Evolutionary conservation across 1,140 invertebrate species (phyloP).

Genomic region (Chrysomallon squamiferum): DNA sequence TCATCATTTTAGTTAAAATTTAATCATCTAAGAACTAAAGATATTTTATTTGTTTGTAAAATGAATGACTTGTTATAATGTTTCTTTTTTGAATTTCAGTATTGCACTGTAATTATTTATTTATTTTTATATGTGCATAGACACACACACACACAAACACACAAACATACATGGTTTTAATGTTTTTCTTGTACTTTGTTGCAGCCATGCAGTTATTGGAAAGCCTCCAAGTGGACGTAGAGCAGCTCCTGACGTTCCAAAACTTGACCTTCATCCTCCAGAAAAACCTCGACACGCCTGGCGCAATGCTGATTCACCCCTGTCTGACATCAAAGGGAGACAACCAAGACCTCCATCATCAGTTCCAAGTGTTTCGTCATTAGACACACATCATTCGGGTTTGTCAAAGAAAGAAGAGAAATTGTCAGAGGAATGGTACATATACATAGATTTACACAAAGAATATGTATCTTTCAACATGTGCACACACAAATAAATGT

Average conservation of each 20-base stretch:
- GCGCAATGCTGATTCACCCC: slow-evolving; percentile 37
- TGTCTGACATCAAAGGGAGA: slow-evolving; percentile 30
- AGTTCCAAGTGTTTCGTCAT: slow-evolving; percentile 22
- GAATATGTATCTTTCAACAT: not conserved
- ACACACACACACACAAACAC: too few species aligned
- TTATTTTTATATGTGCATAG: too few species aligned
- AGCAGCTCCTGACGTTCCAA: not conserved
- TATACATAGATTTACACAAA: not conserved
- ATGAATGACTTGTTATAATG: too few species aligned
- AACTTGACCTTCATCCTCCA: slow-evolving; percentile 23
- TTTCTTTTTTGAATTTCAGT: too few species aligned
- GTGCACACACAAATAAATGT: not conserved
- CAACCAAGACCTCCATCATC: slow-evolving; percentile 42
- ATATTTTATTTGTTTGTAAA: too few species aligned
- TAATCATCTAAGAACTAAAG: too few species aligned
- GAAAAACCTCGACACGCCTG: slow-evolving; percentile 45
- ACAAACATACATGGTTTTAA: too few species aligned
- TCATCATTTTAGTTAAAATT: too few species aligned
- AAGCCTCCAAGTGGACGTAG: slow-evolving; percentile 23
- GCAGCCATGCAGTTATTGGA: slow-evolving; percentile 48
- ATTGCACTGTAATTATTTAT: too few species aligned
- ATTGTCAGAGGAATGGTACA: slow-evolving; percentile 57
- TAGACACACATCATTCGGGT: slow-evolving; percentile 43
- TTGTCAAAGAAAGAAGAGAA: slow-evolving; percentile 52
- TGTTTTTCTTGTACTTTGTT: too few species aligned